Evolutionary conservation across 1,140 invertebrate species (phyloP).

Genomic region (Gonioctena quinquepunctata): DNA sequence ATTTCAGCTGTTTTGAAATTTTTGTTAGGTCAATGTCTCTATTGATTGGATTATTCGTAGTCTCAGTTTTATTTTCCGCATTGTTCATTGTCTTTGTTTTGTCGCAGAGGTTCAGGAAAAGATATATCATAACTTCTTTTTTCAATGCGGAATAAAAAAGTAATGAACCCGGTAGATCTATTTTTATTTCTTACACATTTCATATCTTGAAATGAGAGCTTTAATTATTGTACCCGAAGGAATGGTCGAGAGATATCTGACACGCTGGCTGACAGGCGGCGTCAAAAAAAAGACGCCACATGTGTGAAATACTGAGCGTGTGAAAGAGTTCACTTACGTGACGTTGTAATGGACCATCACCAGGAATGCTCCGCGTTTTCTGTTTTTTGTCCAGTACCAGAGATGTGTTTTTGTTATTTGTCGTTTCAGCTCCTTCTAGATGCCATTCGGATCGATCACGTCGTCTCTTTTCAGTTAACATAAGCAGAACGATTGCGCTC

Average conservation of each 20-base stretch:
- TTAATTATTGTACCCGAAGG: slow-evolving; percentile 29
- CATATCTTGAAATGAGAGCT: slow-evolving; percentile 28
- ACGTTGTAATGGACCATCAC: slow-evolving; percentile 30
- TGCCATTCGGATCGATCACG: not conserved
- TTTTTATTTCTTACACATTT: slow-evolving; percentile 19
- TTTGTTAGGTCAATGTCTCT: no score
- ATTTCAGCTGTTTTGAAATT: no score
- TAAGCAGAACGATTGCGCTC: not conserved
- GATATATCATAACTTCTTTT: not conserved
- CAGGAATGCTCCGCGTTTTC: slow-evolving; percentile 21
- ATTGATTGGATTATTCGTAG: no score
- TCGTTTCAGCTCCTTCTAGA: not conserved
- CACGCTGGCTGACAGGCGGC: slow-evolving; percentile 39
- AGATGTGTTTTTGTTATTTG: slow-evolving; percentile 9
- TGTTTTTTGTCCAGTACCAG: slow-evolving; percentile 19
- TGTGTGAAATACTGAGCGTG: slow-evolving; percentile 41
- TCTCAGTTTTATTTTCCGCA: no score
- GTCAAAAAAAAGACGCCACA: slow-evolving; percentile 40
- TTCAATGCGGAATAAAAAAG: slow-evolving; percentile 7
- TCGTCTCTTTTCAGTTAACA: not conserved
- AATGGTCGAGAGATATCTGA: slow-evolving; percentile 38
- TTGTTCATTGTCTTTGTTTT: no score
- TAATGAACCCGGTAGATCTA: slow-evolving; percentile 18
- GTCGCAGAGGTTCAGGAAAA: not conserved
- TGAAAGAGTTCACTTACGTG: slow-evolving; percentile 46